A percentile compares a stretch with the other conserved stretches of the same genome.
Evolutionary conservation across 2,113 vertebrate genomes (phyloP).

Genomic region (Cynopterus brachyotis): DNA sequence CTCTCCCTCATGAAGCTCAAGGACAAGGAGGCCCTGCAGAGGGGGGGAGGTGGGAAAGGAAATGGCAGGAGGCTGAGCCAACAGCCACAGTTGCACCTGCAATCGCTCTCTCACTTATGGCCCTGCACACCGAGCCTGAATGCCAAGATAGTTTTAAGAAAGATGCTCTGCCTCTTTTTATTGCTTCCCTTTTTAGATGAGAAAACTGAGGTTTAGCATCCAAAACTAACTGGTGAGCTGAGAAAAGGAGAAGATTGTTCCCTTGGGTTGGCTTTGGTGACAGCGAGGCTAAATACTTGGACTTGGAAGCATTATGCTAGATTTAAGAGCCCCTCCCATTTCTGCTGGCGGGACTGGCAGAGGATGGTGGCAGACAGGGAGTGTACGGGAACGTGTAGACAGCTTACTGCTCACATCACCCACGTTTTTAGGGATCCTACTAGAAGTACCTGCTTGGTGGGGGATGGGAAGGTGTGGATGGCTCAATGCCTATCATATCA

Average conservation of each 20-base stretch:
- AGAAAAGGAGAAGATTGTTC: not conserved
- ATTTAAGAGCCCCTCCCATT: not conserved
- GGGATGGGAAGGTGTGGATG: not conserved
- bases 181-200: not conserved
- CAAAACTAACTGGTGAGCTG: not conserved
- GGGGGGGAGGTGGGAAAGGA: rapidly evolving
- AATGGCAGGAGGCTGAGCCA: not conserved
- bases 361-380: not conserved
- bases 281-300: not conserved
- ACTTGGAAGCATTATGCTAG: not conserved
- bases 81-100: rapidly evolving
- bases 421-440: not conserved
- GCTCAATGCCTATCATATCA: not conserved
- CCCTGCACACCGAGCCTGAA: not conserved
- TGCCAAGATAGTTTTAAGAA: not conserved
- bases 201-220: not conserved
- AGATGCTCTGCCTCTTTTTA: rapidly evolving
- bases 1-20: not conserved
- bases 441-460: not conserved
- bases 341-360: not conserved
- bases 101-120: not conserved
- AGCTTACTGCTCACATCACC: rapidly evolving
- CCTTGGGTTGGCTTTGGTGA: not conserved
- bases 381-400: not conserved
- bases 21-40: not conserved